Percentiles rank a stretch among this genome's conserved stretches.
Conservation (phyloP, 2,888 invertebrate species). For the Cataglyphis livida region DNA sequence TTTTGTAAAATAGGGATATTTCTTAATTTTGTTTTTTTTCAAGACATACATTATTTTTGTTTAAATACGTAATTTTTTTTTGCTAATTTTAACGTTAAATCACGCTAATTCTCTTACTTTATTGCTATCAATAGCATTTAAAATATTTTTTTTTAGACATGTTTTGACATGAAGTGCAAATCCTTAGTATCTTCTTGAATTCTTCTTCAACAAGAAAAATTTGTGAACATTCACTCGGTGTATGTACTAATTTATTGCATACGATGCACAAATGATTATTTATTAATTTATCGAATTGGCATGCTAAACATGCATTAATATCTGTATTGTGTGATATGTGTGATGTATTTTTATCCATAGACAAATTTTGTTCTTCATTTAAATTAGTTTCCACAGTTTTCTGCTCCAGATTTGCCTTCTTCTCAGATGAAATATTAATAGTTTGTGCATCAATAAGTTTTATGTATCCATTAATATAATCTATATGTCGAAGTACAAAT, state of each 20-base stretch:
- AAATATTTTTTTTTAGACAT: no score
- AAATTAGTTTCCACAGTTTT: neutral
- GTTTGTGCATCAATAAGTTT: neutral
- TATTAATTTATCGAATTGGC: no score
- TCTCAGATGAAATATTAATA: neutral
- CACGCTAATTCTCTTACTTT: no score
- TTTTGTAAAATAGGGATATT: neutral
- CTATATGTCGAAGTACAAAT: slow-evolving; percentile 7
- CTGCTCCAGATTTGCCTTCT: neutral
- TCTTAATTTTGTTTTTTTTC: neutral
- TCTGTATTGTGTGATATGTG: neutral
- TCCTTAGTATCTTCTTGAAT: no score
- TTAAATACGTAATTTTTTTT: neutral
- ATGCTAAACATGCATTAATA: neutral
- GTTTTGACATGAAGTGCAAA: no score
- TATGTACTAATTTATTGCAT: no score
- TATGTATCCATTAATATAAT: neutral
- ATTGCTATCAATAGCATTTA: no score
- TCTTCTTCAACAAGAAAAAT: no score
- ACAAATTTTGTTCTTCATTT: neutral
- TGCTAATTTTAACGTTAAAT: no score
- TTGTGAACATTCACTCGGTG: no score
- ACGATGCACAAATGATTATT: no score
- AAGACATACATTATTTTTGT: neutral
- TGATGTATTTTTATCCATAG: neutral